A percentile compares a stretch with the other conserved stretches of the same genome.
Evolutionary conservation across 37 sponge, comb jelly and placozoan genomes (phyloP).

Genomic region (Oscarella lobularis): DNA sequence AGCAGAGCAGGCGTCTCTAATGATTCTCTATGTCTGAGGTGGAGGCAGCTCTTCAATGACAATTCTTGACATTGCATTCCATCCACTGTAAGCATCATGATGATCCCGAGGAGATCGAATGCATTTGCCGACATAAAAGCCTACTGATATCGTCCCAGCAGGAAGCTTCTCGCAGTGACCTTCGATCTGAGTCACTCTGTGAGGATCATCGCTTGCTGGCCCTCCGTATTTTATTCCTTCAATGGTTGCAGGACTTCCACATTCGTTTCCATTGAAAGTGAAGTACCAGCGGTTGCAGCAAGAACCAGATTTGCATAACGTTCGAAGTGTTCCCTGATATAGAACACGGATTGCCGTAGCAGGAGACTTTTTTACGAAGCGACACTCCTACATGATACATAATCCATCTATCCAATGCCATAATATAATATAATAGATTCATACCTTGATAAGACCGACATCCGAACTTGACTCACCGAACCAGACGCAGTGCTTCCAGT

Average conservation of each 20-base stretch:
- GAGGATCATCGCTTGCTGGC: background rate
- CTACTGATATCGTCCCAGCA: background rate
- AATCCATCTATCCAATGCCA: too few species aligned
- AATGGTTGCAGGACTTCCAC: background rate
- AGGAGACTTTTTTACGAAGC: background rate
- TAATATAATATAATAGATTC: too few species aligned
- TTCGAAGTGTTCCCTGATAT: background rate
- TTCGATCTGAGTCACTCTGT: background rate
- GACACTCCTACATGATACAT: background rate
- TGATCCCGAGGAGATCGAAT: conserved; percentile 27
- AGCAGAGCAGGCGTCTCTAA: too few species aligned
- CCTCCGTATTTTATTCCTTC: background rate
- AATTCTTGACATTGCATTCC: conserved; percentile 42
- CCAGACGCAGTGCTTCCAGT: too few species aligned
- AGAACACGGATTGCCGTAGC: background rate
- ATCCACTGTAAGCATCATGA: conserved; percentile 62
- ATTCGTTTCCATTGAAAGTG: conserved; percentile 3
- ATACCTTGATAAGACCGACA: too few species aligned
- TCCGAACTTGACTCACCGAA: too few species aligned
- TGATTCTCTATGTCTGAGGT: background rate
- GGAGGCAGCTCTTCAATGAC: conserved; percentile 32
- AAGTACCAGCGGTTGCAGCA: conserved; percentile 4
- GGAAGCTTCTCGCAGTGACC: background rate
- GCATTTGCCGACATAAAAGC: conserved; percentile 11
- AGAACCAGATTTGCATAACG: background rate